Percentiles rank a stretch among this genome's conserved stretches.
These are phyloP conservation scores for Ceratotherium simum DNA, from an alignment of 2,113 vertebrate species.

Conservation along the genomic window DNA sequence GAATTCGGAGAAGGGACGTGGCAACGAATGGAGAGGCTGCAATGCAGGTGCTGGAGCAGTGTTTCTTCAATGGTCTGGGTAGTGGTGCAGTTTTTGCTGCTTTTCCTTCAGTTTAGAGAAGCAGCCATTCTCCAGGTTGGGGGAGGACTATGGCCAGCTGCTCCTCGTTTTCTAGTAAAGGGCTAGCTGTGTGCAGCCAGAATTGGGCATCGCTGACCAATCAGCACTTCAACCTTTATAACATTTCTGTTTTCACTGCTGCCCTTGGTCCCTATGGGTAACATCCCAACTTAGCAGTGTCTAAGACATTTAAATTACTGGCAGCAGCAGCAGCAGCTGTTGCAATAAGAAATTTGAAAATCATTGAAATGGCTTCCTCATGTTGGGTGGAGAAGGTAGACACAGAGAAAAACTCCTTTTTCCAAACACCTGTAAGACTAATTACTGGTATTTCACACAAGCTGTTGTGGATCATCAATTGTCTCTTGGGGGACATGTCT, in stretches of 20 bases:
- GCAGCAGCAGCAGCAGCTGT: background rate
- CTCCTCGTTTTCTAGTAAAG: constrained; percentile 48
- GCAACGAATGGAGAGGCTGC: background rate
- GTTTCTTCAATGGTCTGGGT: background rate
- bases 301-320: constrained; percentile 32
- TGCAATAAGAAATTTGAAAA: constrained; percentile 32
- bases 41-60: background rate
- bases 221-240: constrained; percentile 23
- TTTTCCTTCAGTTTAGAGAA: background rate
- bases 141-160: background rate
- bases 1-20: constrained; percentile 34
- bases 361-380: constrained; percentile 6
- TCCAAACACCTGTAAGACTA: background rate
- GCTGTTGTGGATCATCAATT: background rate
- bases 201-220: background rate
- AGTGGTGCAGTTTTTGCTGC: background rate
- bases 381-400: background rate
- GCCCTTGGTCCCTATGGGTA: background rate
- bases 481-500: background rate
- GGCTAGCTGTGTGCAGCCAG: background rate
- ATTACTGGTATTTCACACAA: background rate
- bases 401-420: constrained; percentile 18
- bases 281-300: background rate
- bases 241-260: constrained; percentile 35
- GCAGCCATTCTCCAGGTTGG: background rate